Evolutionary conservation across 2,113 vertebrate species (phyloP).

Genomic region (Telmatochromis sp.): DNA sequence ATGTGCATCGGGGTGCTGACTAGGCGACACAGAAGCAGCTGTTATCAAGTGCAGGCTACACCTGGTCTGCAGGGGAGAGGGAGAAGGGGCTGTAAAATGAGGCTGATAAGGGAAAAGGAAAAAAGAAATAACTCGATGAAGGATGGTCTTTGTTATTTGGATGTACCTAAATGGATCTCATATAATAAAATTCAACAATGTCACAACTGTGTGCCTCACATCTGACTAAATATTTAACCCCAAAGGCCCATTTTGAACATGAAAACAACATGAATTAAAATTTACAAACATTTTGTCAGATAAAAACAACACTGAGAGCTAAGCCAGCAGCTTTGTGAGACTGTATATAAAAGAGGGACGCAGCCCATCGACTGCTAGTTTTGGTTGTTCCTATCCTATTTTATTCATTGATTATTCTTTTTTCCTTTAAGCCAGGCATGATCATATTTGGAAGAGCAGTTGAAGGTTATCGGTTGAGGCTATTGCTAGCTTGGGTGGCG

Average conservation of each 20-base stretch:
- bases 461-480: neutral
- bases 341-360: neutral
- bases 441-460: neutral
- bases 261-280: neutral
- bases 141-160: neutral
- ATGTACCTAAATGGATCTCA: neutral
- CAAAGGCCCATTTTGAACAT: neutral
- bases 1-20: neutral
- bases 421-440: neutral
- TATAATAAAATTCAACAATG: neutral
- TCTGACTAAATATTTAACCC: neutral
- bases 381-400: neutral
- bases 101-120: neutral
- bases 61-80: constrained; percentile 6
- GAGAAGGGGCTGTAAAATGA: neutral
- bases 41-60: constrained; percentile 31
- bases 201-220: neutral
- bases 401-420: neutral
- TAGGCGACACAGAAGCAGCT: constrained; percentile 21
- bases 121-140: neutral
- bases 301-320: neutral
- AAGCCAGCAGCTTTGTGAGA: neutral
- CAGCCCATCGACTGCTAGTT: neutral
- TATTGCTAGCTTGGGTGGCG: neutral
- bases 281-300: neutral